Evolutionary conservation across 2,797 vertebrate species (phyloP).

Genomic region (Strix occidentalis): DNA sequence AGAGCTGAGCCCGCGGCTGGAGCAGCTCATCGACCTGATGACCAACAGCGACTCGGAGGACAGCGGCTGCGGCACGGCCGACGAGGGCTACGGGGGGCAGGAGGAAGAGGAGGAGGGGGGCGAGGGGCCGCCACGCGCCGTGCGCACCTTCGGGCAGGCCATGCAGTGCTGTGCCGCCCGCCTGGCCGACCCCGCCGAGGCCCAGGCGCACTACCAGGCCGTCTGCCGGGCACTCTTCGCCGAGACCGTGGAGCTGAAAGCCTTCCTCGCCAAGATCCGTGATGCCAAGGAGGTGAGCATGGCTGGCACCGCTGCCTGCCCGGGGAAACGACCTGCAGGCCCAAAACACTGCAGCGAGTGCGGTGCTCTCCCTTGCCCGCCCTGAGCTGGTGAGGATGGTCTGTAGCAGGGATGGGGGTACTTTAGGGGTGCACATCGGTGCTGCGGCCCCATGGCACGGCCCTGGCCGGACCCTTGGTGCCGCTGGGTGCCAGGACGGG

Average conservation of each 20-base stretch:
- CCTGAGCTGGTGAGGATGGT: accelerated
- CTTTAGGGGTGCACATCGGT: not conserved
- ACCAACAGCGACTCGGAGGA: slow-evolving; percentile 75
- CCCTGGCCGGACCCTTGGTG: not conserved
- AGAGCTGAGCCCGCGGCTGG: slow-evolving; percentile 90
- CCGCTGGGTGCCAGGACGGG: accelerated
- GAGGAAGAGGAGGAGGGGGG: slow-evolving; percentile 79
- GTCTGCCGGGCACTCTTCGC: slow-evolving; percentile 92
- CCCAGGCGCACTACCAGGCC: slow-evolving; percentile 89
- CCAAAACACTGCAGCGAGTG: accelerated
- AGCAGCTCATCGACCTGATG: slow-evolving; percentile 93
- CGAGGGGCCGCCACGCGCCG: slow-evolving; percentile 67
- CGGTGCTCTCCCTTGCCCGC: accelerated
- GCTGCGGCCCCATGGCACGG: not conserved
- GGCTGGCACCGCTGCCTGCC: not conserved
- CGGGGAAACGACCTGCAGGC: accelerated
- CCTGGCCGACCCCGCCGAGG: slow-evolving; percentile 81
- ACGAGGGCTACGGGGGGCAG: slow-evolving; percentile 91
- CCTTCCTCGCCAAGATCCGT: slow-evolving; percentile 89
- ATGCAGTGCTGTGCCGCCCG: slow-evolving; percentile 85
- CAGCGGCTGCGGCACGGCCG: slow-evolving; percentile 60
- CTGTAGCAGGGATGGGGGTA: too few species aligned
- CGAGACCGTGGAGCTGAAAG: slow-evolving; percentile 92
- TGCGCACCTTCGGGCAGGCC: slow-evolving; percentile 85
- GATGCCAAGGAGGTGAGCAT: slow-evolving; percentile 89